Conservation (phyloP, 1,140 invertebrate genomes). For the Babylonia areolata region DNA sequence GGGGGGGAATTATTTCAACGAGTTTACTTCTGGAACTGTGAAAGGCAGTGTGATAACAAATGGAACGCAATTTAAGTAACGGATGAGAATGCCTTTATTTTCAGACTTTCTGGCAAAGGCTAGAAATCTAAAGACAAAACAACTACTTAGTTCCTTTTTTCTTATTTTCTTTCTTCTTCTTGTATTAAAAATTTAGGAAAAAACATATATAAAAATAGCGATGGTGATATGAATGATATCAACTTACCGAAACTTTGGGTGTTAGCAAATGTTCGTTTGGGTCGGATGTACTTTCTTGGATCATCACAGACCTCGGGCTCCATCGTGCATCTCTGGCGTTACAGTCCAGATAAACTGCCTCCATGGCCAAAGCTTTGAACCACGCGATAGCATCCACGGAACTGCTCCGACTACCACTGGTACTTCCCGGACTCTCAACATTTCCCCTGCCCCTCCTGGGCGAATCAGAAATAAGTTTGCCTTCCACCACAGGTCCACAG, state of each 20-base stretch:
- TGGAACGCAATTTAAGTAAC: too few species aligned
- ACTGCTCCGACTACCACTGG: not conserved
- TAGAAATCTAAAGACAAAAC: too few species aligned
- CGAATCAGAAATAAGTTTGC: not conserved
- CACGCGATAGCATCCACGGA: slow-evolving; percentile 14
- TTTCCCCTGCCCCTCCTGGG: not conserved
- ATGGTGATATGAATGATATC: too few species aligned
- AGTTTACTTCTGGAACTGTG: too few species aligned
- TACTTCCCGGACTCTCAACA: not conserved
- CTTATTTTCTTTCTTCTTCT: too few species aligned
- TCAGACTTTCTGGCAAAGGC: too few species aligned
- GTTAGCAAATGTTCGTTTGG: not conserved
- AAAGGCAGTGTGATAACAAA: too few species aligned
- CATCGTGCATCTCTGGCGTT: not conserved
- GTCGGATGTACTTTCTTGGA: not conserved
- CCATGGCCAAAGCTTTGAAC: slow-evolving; percentile 24
- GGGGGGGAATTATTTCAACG: too few species aligned
- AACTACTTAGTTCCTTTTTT: too few species aligned
- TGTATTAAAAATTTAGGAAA: too few species aligned
- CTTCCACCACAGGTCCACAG: slow-evolving; percentile 24
- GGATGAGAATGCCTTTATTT: too few species aligned
- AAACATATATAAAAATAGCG: too few species aligned
- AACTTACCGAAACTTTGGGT: not conserved
- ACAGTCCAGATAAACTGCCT: slow-evolving; percentile 28
- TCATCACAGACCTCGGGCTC: not conserved